Percentiles rank a stretch among this genome's conserved stretches.
phyloP scores from a whole-genome alignment of 2,888 invertebrate species.

The Trachelus tabidus region DNA sequence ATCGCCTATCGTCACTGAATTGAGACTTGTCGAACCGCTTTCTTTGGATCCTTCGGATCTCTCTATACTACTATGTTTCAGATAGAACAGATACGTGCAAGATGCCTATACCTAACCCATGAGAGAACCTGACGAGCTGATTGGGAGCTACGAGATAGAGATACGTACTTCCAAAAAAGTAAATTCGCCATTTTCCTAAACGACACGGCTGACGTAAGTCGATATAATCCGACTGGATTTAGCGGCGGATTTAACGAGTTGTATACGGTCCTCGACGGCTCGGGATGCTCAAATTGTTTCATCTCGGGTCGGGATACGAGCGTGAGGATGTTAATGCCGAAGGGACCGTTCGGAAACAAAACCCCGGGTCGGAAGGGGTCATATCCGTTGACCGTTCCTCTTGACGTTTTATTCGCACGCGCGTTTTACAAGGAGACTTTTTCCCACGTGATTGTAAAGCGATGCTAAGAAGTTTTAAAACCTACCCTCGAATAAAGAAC shows the following conservation, averaged over 20 bases:
- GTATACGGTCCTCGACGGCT: neutral
- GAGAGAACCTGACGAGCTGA: neutral
- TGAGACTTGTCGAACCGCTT: neutral
- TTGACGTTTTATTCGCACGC: neutral
- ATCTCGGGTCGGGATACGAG: neutral
- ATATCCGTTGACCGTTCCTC: neutral
- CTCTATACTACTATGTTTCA: neutral
- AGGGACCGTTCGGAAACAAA: neutral
- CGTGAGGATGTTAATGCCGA: neutral
- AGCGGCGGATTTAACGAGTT: neutral
- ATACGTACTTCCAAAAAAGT: neutral
- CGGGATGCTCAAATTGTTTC: neutral
- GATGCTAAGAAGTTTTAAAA: neutral
- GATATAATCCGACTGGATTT: neutral
- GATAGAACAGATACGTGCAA: neutral
- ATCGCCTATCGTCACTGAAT: neutral
- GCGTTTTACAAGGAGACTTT: neutral
- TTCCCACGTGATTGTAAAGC: neutral
- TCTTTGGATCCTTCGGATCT: neutral
- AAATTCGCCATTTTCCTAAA: neutral
- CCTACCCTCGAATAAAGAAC: neutral
- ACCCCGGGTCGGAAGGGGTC: neutral
- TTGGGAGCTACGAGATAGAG: neutral
- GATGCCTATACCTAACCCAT: neutral
- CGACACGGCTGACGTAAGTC: neutral